Evolutionary conservation across 1,140 invertebrate species (phyloP).

Genomic region (Bombus sibiricus): DNA sequence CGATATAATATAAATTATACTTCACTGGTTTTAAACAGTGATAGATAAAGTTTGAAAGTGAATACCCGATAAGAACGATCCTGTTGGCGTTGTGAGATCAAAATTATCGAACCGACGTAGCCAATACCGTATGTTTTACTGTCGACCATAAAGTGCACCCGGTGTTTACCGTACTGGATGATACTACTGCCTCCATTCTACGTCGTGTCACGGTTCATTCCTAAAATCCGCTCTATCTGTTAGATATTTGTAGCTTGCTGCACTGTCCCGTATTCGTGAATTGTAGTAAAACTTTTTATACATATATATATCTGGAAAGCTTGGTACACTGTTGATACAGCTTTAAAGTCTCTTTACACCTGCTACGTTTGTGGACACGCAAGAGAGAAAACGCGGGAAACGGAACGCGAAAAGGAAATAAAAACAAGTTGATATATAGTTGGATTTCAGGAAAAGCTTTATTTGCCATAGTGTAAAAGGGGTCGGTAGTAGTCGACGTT

Average conservation of each 20-base stretch:
- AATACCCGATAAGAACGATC: slow-evolving; percentile 40
- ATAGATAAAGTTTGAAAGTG: slow-evolving; percentile 3
- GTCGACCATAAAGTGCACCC: slow-evolving; percentile 56
- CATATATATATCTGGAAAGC: neutral
- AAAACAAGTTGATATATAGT: neutral
- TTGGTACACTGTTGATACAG: neutral
- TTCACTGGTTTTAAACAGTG: neutral
- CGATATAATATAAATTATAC: neutral
- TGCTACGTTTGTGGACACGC: slow-evolving; percentile 5
- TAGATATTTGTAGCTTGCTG: slow-evolving; percentile 25
- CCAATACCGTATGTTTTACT: slow-evolving; percentile 52
- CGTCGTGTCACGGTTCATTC: slow-evolving; percentile 50
- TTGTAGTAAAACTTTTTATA: slow-evolving; percentile 18
- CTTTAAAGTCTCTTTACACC: slow-evolving; percentile 16
- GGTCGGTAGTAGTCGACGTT: neutral
- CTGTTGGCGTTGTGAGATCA: slow-evolving; percentile 21
- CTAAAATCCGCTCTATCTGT: slow-evolving; percentile 55
- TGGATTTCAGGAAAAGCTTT: neutral
- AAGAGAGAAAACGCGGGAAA: neutral
- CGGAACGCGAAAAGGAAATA: neutral
- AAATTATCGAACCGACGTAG: slow-evolving; percentile 46
- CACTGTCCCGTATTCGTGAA: slow-evolving; percentile 12
- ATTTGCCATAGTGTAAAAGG: neutral
- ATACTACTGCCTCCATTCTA: slow-evolving; percentile 19
- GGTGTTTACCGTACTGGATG: slow-evolving; percentile 47